Evolutionary conservation across 2,888 invertebrate species (phyloP).

Genomic region (Tridacna gigas): DNA sequence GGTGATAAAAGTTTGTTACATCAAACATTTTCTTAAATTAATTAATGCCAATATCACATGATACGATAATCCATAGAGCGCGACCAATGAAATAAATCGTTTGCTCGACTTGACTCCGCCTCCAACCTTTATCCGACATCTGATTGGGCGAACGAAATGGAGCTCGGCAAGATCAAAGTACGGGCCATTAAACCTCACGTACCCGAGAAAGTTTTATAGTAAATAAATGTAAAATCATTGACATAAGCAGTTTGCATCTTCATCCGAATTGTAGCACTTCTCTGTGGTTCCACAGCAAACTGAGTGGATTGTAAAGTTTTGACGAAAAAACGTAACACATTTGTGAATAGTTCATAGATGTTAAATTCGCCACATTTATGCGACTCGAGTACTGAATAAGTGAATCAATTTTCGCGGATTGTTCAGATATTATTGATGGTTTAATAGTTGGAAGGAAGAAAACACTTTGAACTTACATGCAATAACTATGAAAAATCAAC

Average conservation of each 20-base stretch:
- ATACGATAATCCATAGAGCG: background rate
- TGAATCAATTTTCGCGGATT: conserved; percentile 16
- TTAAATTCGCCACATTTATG: conserved; percentile 77
- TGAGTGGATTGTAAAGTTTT: conserved; percentile 49
- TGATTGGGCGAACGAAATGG: conserved; percentile 64
- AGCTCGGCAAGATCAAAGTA: conserved; percentile 72
- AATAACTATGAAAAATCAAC: conserved; percentile 75
- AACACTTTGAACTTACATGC: conserved; percentile 16
- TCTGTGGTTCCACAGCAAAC: conserved; percentile 36
- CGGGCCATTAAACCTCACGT: conserved; percentile 64
- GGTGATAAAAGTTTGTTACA: conserved; percentile 26
- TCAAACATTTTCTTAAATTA: conserved; percentile 21
- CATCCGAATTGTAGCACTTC: conserved; percentile 70
- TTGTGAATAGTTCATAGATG: conserved; percentile 68
- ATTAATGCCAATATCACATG: conserved; percentile 26
- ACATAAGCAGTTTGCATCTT: conserved; percentile 74
- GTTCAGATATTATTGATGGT: conserved; percentile 26
- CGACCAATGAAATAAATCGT: conserved; percentile 57
- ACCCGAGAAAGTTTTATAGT: conserved; percentile 78
- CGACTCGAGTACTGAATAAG: conserved; percentile 60
- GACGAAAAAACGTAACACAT: conserved; percentile 56
- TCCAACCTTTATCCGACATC: conserved; percentile 4
- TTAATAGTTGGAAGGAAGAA: conserved; percentile 11
- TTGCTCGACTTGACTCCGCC: conserved; percentile 56
- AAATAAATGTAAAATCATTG: conserved; percentile 78